Evolutionary conservation across 2,113 vertebrate genomes (phyloP).

Genomic region (Pituophis catenifer): DNA sequence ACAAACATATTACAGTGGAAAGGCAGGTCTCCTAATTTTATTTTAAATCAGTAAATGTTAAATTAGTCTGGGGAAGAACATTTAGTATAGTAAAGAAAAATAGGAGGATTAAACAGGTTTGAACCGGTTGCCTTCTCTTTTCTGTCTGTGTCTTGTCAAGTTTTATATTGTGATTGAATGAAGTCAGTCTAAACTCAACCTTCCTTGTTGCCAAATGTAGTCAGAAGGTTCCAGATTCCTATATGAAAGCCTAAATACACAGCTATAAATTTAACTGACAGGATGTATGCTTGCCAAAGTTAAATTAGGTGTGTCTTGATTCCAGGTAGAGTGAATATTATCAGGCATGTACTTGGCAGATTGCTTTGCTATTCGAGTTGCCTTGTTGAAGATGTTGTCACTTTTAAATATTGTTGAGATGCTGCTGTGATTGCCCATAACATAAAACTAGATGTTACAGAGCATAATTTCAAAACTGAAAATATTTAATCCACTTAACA

Average conservation of each 20-base stretch:
- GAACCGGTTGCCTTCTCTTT: background rate
- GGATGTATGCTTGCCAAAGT: background rate
- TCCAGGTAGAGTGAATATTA: background rate
- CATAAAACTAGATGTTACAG: background rate
- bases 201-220: background rate
- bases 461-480: background rate
- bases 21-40: background rate
- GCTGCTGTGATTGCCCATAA: background rate
- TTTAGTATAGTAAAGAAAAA: background rate
- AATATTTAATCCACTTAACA: background rate
- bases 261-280: constrained; percentile 2
- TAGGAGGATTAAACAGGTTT: background rate
- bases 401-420: background rate
- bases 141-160: background rate
- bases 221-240: background rate
- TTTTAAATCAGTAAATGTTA: background rate
- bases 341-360: background rate
- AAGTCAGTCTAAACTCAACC: background rate
- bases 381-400: background rate
- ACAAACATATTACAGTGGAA: background rate
- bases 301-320: background rate
- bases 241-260: background rate
- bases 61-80: background rate
- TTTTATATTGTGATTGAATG: constrained; percentile 10
- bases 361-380: background rate